Base-by-base conservation (phyloP, 2,113 vertebrate species). In the Poeciliopsis occidentalis region DNA sequence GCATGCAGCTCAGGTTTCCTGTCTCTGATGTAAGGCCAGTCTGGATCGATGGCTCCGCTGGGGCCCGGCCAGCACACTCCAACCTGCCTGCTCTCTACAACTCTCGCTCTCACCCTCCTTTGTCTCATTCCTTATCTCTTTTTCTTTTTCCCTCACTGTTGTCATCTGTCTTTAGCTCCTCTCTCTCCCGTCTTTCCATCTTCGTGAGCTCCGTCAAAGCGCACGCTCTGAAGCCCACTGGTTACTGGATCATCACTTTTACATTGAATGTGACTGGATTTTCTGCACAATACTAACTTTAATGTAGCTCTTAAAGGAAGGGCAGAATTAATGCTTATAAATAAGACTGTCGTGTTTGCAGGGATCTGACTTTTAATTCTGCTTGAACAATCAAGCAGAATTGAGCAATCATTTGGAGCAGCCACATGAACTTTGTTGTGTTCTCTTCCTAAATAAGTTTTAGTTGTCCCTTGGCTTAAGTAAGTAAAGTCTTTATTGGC, bases 21-120 rank as follows among this genome's bases (percentile, higher is more conserved):
- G 91, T 93, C 92, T 93, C 86, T 93, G 92, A 93, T 93, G 91
- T 92, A 92, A 93, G 91, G 87, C 92, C 91, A 89, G 88, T 82
- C 87, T 90, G 90, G 88, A 93, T 93, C 92, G 90, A 93, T 93
- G 90, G 87, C 91, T 91, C 92, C 84, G 13, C 85, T 91, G 92
- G 91, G 92, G 87, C 92, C 83, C 65, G 69, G 89, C 86, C 87
- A 89, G 88, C 90, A 88, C 87, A 90, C 90, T 89, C 88, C 89
- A 88, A 85, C 90, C 87, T 83, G 85, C 83, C 79, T 8, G 79
- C 86, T 83, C 85, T 73, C 78, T 67, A 73, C 88, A 88, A 82
- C 78, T 84, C 87, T 86, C 72, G 15, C 75, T 76, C 84, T 83
- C 87, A 71, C 78, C 81, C 83, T 85, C 76, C 76, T 88, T 78